phyloP scores from a whole-genome alignment of 2,113 vertebrate genomes.

The Cranoglanis bouderius region DNA sequence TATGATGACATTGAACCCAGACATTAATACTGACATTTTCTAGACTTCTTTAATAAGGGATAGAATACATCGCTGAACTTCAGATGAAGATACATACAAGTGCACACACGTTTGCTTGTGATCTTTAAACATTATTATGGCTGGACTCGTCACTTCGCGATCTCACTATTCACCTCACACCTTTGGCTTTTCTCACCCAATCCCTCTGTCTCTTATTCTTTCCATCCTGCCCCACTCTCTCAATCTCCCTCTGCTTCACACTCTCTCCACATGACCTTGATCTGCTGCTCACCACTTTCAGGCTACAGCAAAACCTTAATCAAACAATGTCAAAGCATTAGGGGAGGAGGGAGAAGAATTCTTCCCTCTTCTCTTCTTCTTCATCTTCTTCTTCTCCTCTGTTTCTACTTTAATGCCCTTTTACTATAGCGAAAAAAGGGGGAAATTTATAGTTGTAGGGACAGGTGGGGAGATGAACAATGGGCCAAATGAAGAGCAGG shows the following conservation, averaged over 20 bases:
- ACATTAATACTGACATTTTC: not conserved
- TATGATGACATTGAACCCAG: not conserved
- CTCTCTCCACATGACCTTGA: slow-evolving; percentile 50
- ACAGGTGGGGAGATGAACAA: slow-evolving; percentile 86
- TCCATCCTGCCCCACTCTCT: slow-evolving; percentile 44
- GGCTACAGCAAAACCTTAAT: slow-evolving; percentile 51
- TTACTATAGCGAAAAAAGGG: slow-evolving; percentile 45
- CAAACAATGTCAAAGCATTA: slow-evolving; percentile 49
- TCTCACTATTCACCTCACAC: slow-evolving; percentile 50
- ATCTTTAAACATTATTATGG: slow-evolving; percentile 31
- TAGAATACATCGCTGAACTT: not conserved
- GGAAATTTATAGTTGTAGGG: slow-evolving; percentile 79
- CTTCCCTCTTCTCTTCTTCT: slow-evolving; percentile 11
- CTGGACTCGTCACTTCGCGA: slow-evolving; percentile 34
- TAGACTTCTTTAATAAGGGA: not conserved
- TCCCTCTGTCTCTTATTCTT: slow-evolving; percentile 46
- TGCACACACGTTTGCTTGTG: not conserved
- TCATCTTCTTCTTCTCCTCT: slow-evolving; percentile 60
- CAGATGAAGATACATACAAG: not conserved
- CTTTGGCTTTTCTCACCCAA: slow-evolving; percentile 47
- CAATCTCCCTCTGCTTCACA: slow-evolving; percentile 64
- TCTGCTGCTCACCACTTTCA: slow-evolving; percentile 38
- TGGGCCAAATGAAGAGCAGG: slow-evolving; percentile 81
- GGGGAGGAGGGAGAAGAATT: slow-evolving; percentile 25
- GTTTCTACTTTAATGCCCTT: slow-evolving; percentile 79